phyloP scores from a whole-genome alignment of 2,113 vertebrate species.

The Mustela lutreola region DNA sequence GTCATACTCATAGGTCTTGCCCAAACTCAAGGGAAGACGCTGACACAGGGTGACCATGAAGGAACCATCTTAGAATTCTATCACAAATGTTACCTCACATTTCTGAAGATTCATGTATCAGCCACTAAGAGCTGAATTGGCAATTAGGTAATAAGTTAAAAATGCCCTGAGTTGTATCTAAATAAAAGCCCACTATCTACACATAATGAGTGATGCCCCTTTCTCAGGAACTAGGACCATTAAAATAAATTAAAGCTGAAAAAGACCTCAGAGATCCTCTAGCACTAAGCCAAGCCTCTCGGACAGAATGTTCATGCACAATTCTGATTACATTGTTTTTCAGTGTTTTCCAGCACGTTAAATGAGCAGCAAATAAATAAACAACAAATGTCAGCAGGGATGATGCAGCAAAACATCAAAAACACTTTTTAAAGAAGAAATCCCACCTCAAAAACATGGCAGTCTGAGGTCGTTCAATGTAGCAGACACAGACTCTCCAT shows the following conservation, averaged over 20 bases:
- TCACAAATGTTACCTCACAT: background rate
- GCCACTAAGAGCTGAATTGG: background rate
- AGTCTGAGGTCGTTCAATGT: background rate
- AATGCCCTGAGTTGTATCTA: background rate
- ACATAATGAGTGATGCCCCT: background rate
- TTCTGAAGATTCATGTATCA: background rate
- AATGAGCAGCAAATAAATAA: conserved; percentile 2
- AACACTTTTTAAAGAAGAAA: background rate
- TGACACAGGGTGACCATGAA: background rate
- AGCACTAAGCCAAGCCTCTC: background rate
- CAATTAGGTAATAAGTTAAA: conserved; percentile 42
- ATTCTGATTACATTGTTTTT: background rate
- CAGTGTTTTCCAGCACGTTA: background rate
- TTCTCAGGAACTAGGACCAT: background rate
- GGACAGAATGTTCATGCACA: background rate
- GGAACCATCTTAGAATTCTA: background rate
- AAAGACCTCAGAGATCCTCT: background rate
- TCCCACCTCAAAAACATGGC: background rate
- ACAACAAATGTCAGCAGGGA: background rate
- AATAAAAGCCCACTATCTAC: background rate
- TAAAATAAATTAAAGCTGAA: background rate
- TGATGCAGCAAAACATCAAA: background rate
- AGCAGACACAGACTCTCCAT: background rate
- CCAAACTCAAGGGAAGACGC: background rate
- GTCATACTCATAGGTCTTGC: background rate